These are phyloP conservation scores for Augochlora pura DNA, from an alignment of 1,140 invertebrate genomes.

Conservation along the genomic window DNA sequence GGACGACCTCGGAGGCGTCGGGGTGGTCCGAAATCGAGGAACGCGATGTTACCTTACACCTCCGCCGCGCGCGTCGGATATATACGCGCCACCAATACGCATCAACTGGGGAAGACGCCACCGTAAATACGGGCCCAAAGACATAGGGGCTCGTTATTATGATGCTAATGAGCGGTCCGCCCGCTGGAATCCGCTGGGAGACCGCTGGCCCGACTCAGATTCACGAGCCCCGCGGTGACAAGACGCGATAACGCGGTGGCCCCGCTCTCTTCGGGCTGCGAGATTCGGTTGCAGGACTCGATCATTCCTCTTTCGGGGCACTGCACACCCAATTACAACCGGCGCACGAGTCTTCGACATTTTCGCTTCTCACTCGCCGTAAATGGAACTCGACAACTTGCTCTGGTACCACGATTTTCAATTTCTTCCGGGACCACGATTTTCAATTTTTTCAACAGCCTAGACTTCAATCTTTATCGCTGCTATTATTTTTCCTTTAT, in stretches of 20 bases:
- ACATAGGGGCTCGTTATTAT: constrained; percentile 75
- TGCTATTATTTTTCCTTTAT: too few species aligned
- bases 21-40: constrained; percentile 62
- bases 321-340: too few species aligned
- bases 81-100: constrained; percentile 74
- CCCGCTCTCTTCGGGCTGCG: background rate
- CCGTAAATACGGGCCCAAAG: constrained; percentile 72
- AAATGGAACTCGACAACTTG: too few species aligned
- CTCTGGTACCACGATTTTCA: too few species aligned
- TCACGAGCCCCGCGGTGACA: constrained; percentile 26
- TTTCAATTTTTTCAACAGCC: too few species aligned
- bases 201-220: constrained; percentile 15
- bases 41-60: constrained; percentile 72
- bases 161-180: constrained; percentile 72
- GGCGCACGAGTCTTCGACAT: too few species aligned
- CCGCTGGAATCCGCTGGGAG: constrained; percentile 31
- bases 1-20: constrained; percentile 27
- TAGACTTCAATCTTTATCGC: too few species aligned
- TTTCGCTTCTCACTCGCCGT: too few species aligned
- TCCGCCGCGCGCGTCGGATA: constrained; percentile 50
- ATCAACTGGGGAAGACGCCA: constrained; percentile 69
- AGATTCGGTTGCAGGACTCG: background rate
- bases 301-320: too few species aligned
- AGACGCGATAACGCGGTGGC: constrained; percentile 18
- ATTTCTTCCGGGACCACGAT: too few species aligned